Base-by-base conservation (phyloP, 1,140 invertebrate species). In the Diachasmimorpha longicaudata region DNA sequence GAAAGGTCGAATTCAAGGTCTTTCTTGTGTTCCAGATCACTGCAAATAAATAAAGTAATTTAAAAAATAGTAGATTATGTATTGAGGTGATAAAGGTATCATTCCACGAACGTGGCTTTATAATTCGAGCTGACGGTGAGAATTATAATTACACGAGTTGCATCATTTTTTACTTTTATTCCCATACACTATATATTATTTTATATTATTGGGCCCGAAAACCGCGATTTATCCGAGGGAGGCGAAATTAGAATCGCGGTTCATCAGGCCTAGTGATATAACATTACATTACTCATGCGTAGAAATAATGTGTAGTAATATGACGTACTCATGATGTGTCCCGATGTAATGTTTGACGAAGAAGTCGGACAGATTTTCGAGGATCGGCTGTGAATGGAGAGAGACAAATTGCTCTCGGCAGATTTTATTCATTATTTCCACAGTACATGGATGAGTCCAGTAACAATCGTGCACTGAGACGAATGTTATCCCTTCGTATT, bases 391-490 rank as follows among this genome's bases (percentile, higher is more conserved):
- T 19, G 93, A 95, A 89, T 99, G 98, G 9, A 99, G 90, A 0
- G 94, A 93, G 11, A 99, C 94, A 90, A 99, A 99, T 88, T 99
- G 97, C 85, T 99, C 93, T 48, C 98, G 91, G 84, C 97, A 99
- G 70, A 98, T 94, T 93, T 93, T 92, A 88, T 97, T 99, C 97
- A 99, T 97, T 21, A 90, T 87, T 72, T 96, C 92, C 19, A 99
- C 95, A 71, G 94, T 93, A 73, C 90, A 92, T 0, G 98, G 93
- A 90, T 99, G 99, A 9, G 98, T 99, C 99, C 99, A 99, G 89
- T 95, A 99, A 86, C 98, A 99, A 90, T 99, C 99, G 87, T 99
- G 99, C 13, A 99, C 97, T 0, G 98, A 98, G 4, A 97, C 96
- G 91, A 98, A 99, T 39, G 95, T 96, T 25, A 99, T 91, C 1